Percentiles rank a stretch among this genome's conserved stretches.
These are phyloP conservation scores for Neoitamus cyanurus DNA, from an alignment of 2,888 invertebrate genomes.

Conservation along the genomic window DNA sequence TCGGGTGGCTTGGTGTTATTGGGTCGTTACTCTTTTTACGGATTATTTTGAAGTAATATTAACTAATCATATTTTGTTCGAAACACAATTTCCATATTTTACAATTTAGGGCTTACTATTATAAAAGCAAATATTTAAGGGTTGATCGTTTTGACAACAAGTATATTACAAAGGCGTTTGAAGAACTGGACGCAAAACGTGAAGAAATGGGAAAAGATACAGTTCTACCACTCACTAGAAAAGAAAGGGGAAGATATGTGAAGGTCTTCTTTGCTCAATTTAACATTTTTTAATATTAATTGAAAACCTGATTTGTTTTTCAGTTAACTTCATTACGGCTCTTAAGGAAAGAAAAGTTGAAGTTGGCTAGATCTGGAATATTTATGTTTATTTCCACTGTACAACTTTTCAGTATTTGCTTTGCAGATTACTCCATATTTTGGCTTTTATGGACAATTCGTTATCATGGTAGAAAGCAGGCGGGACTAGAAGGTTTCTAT, in stretches of 20 bases:
- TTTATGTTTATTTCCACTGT: slow-evolving; percentile 75
- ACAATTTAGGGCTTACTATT: slow-evolving; percentile 73
- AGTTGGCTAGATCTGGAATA: slow-evolving; percentile 62
- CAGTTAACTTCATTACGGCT: slow-evolving; percentile 61
- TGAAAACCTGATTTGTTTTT: not conserved
- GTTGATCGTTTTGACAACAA: slow-evolving; percentile 78
- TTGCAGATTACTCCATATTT: slow-evolving; percentile 81
- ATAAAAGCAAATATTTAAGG: slow-evolving; percentile 77
- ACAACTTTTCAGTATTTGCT: slow-evolving; percentile 79
- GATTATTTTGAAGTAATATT: slow-evolving; percentile 70
- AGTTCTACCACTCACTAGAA: slow-evolving; percentile 74
- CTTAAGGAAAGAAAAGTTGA: slow-evolving; percentile 57
- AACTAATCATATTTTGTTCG: not conserved
- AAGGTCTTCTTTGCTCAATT: slow-evolving; percentile 67
- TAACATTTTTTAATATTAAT: not conserved
- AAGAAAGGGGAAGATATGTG: slow-evolving; percentile 74
- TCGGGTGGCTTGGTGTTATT: slow-evolving; percentile 70
- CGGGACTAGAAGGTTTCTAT: slow-evolving; percentile 64
- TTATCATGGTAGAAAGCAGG: slow-evolving; percentile 67
- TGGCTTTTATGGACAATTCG: slow-evolving; percentile 75
- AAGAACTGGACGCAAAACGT: slow-evolving; percentile 73
- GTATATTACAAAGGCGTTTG: slow-evolving; percentile 75
- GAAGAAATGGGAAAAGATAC: slow-evolving; percentile 72
- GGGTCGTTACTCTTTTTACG: slow-evolving; percentile 70
- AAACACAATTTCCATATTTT: not conserved